phyloP scores from a whole-genome alignment of 2,797 vertebrate species.

The Amniataba percoides region DNA sequence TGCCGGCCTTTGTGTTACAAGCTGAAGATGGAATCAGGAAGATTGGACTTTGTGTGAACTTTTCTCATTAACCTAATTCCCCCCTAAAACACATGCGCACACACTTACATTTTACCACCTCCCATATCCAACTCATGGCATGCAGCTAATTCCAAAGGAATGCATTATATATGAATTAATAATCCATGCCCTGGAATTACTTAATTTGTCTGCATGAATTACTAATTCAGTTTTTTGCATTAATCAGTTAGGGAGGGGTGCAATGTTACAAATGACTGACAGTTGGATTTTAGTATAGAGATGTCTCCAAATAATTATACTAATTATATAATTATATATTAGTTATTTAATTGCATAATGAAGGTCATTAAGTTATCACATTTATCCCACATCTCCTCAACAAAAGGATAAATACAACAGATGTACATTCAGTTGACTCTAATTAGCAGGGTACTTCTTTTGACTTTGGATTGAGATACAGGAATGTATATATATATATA shows the following conservation, averaged over 20 bases:
- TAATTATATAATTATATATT: too few species aligned
- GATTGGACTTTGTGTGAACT: conserved; percentile 88
- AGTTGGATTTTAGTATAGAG: background rate
- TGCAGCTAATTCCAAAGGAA: conserved; percentile 31
- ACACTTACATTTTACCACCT: conserved; percentile 12
- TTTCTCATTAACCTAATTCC: conserved; percentile 84
- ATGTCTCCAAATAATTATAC: background rate
- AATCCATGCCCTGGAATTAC: conserved; percentile 19
- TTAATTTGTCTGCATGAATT: conserved; percentile 28
- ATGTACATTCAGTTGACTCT: background rate
- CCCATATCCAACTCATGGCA: conserved; percentile 11
- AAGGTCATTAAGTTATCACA: background rate
- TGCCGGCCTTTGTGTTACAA: conserved; percentile 76
- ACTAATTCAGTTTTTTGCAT: conserved; percentile 16
- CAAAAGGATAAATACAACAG: too few species aligned
- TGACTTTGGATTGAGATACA: background rate
- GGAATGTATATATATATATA: too few species aligned
- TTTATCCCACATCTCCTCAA: background rate
- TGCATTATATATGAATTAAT: conserved; percentile 19
- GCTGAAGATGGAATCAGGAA: conserved; percentile 81
- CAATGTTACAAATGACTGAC: background rate
- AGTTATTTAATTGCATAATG: background rate
- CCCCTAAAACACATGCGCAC: conserved; percentile 32
- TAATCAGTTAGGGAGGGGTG: background rate
- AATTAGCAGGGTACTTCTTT: background rate